These are phyloP conservation scores for Propsilocerus akamusi DNA, from an alignment of 1,140 invertebrate genomes.

Conservation along the genomic window DNA sequence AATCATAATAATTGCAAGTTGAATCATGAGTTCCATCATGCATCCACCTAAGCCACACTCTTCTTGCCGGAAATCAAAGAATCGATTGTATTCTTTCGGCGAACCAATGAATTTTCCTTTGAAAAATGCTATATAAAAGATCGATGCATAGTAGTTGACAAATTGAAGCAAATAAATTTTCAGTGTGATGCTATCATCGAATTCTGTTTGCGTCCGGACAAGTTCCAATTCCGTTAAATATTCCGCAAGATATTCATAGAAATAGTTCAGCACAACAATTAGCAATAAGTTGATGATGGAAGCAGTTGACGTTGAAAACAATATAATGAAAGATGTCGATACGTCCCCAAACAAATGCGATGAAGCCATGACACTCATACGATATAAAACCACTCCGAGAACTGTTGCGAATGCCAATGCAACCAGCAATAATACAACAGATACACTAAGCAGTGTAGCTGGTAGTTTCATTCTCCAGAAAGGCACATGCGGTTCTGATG, in stretches of 20 bases:
- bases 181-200: conserved; percentile 88
- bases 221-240: conserved; percentile 90
- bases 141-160: conserved; percentile 96
- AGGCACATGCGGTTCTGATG: conserved; percentile 61
- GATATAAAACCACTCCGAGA: conserved; percentile 77
- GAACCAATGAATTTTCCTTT: conserved; percentile 86
- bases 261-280: conserved; percentile 74
- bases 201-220: conserved; percentile 89
- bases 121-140: conserved; percentile 97
- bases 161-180: conserved; percentile 97
- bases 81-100: conserved; percentile 55
- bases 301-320: conserved; percentile 68
- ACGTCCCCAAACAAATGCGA: conserved; percentile 38
- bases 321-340: conserved; percentile 50
- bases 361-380: conserved; percentile 69
- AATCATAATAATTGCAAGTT: conserved; percentile 87
- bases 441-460: conserved; percentile 65
- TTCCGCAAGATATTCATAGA: conserved; percentile 49
- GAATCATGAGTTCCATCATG: conserved; percentile 79
- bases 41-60: conserved; percentile 81
- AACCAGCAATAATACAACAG: conserved; percentile 61
- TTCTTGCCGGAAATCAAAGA: conserved; percentile 65
- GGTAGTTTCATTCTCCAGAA: conserved; percentile 78
- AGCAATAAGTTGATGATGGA: conserved; percentile 72
- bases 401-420: conserved; percentile 68